A percentile compares a stretch with the other conserved stretches of the same genome.
These are phyloP conservation scores for Trachelus tabidus DNA, from an alignment of 2,888 invertebrate species.

Conservation along the genomic window DNA sequence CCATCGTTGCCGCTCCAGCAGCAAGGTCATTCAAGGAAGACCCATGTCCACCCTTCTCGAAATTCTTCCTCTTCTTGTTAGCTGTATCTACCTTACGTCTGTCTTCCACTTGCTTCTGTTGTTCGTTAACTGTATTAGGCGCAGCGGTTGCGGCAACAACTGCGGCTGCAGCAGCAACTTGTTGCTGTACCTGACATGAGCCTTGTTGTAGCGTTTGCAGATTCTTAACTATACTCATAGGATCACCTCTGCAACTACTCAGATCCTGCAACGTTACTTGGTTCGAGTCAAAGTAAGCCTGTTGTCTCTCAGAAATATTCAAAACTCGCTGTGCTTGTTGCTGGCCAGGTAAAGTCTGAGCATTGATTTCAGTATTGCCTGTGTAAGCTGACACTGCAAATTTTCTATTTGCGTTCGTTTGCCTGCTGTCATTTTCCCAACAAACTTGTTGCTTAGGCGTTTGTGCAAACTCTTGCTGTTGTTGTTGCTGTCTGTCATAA, in stretches of 20 bases:
- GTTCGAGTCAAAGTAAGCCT: conserved; percentile 75
- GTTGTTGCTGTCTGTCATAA: conserved; percentile 61
- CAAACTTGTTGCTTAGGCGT: conserved; percentile 61
- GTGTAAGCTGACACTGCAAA: conserved; percentile 46
- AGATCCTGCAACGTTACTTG: conserved; percentile 76
- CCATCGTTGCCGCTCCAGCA: conserved; percentile 68
- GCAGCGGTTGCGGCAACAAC: conserved; percentile 40
- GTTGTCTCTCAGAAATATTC: conserved; percentile 71
- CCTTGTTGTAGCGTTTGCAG: conserved; percentile 71
- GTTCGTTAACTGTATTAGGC: conserved; percentile 43
- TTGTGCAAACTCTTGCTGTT: conserved; percentile 66
- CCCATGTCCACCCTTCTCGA: conserved; percentile 68
- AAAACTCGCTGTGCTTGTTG: conserved; percentile 66
- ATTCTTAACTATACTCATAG: conserved; percentile 82
- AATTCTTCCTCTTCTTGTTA: conserved; percentile 72
- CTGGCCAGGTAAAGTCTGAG: conserved; percentile 66
- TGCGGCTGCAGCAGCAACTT: conserved; percentile 55
- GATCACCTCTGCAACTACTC: conserved; percentile 79
- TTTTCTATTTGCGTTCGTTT: conserved; percentile 43
- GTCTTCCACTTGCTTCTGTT: conserved; percentile 62
- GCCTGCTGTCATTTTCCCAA: conserved; percentile 59
- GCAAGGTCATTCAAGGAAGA: conserved; percentile 70
- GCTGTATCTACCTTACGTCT: conserved; percentile 55
- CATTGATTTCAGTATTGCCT: conserved; percentile 67
- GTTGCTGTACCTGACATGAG: conserved; percentile 72